These are phyloP conservation scores for Bathynomus jamesi DNA, from an alignment of 1,140 invertebrate genomes.

Conservation along the genomic window DNA sequence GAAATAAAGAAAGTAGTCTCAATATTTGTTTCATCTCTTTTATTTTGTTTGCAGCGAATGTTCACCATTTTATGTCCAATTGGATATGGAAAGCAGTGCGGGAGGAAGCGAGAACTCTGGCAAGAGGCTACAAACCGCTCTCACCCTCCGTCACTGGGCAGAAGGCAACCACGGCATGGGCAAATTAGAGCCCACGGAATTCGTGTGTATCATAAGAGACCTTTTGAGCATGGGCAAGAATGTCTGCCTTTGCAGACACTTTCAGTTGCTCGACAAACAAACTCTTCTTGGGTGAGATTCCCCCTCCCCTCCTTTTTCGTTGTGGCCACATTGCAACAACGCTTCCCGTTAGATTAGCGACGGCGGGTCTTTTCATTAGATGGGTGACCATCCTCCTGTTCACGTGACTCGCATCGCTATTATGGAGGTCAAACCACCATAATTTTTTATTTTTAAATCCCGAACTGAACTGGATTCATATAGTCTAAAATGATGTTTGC, in stretches of 20 bases:
- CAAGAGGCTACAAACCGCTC: background rate
- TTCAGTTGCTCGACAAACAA: slow-evolving; percentile 63
- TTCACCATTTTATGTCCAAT: background rate
- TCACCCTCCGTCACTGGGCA: background rate
- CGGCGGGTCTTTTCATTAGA: too few species aligned
- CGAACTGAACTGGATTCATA: too few species aligned
- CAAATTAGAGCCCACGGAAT: slow-evolving; percentile 51
- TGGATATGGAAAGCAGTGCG: background rate
- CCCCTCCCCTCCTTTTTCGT: too few species aligned
- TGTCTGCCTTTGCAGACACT: slow-evolving; percentile 85
- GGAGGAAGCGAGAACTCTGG: background rate
- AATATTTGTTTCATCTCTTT: too few species aligned
- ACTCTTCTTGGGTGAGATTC: slow-evolving; percentile 26
- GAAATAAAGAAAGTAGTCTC: too few species aligned
- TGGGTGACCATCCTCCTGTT: too few species aligned
- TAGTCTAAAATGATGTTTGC: too few species aligned
- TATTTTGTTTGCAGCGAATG: background rate
- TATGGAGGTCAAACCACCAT: too few species aligned
- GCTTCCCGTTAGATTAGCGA: too few species aligned
- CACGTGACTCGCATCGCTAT: too few species aligned
- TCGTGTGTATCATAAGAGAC: slow-evolving; percentile 81
- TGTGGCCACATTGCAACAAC: too few species aligned
- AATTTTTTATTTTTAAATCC: too few species aligned
- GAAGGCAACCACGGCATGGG: background rate
- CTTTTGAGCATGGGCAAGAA: slow-evolving; percentile 89